Conservation (phyloP, 2,113 vertebrate species). For the Spilogale gracilis region DNA sequence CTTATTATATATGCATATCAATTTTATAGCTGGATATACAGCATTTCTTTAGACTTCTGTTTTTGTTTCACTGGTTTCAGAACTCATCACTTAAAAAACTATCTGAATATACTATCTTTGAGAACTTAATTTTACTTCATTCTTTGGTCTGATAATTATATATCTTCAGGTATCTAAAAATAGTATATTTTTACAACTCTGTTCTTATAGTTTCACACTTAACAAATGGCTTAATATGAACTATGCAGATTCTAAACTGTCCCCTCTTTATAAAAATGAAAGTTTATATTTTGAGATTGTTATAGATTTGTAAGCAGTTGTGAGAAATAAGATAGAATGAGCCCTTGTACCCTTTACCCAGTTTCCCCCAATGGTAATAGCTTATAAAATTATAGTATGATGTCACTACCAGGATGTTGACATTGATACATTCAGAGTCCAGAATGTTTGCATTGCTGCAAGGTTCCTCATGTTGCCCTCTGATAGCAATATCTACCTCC, state of each 20-base stretch:
- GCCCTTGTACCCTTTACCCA: not conserved
- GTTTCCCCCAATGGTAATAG: not conserved
- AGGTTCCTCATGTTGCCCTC: not conserved
- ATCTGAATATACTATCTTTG: not conserved
- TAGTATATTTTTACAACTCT: not conserved
- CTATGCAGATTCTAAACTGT: not conserved
- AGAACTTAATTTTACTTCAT: not conserved
- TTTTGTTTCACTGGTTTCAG: not conserved
- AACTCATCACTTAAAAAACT: not conserved
- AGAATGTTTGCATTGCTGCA: not conserved
- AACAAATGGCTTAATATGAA: not conserved
- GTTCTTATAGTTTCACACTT: not conserved
- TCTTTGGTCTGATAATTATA: not conserved
- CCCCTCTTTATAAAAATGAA: not conserved
- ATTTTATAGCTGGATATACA: not conserved
- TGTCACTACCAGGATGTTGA: not conserved
- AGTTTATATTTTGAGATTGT: not conserved
- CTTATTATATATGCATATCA: not conserved
- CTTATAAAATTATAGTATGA: not conserved
- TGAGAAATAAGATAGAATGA: conserved; percentile 24
- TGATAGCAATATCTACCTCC: not conserved
- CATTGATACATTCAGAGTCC: not conserved
- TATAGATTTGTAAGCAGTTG: not conserved
- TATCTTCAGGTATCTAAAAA: not conserved
- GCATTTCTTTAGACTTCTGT: not conserved